Evolutionary conservation across 2,888 invertebrate genomes (phyloP).

Genomic region (Orthosia gothica): DNA sequence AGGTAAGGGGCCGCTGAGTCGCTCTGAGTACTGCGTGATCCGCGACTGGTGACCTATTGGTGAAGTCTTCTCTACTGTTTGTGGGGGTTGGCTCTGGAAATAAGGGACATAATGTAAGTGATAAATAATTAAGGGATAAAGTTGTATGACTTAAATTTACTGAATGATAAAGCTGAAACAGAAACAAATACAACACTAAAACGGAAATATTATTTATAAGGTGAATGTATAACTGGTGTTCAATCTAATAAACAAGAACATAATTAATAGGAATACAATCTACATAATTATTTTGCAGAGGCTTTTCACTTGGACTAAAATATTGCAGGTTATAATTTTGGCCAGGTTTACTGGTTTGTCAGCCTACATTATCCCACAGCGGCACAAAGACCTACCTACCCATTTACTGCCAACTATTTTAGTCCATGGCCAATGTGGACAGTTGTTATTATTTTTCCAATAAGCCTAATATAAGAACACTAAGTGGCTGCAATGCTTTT

Average conservation of each 20-base stretch:
- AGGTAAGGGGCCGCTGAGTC: constrained; percentile 93
- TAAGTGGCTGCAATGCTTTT: not conserved
- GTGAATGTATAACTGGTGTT: not conserved
- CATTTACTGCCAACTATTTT: not conserved
- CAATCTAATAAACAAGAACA: too few species aligned
- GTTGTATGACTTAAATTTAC: not conserved
- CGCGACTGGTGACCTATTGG: constrained; percentile 92
- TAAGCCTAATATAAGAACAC: too few species aligned
- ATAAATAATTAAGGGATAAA: too few species aligned
- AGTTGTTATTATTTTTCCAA: not conserved
- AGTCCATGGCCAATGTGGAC: not conserved
- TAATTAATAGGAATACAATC: not conserved
- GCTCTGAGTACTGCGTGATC: constrained; percentile 92
- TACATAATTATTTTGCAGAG: not conserved
- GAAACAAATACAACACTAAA: not conserved
- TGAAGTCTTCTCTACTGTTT: constrained; percentile 83
- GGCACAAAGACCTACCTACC: too few species aligned
- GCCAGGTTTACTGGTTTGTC: not conserved
- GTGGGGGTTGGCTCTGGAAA: constrained; percentile 74
- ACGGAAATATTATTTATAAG: not conserved
- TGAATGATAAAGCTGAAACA: not conserved
- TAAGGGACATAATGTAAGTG: too few species aligned
- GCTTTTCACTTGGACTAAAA: not conserved
- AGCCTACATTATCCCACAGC: not conserved
- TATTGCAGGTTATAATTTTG: not conserved